A percentile compares a stretch with the other conserved stretches of the same genome.
phyloP scores from a whole-genome alignment of 1,140 invertebrate genomes.

The Aphidius ervi region DNA sequence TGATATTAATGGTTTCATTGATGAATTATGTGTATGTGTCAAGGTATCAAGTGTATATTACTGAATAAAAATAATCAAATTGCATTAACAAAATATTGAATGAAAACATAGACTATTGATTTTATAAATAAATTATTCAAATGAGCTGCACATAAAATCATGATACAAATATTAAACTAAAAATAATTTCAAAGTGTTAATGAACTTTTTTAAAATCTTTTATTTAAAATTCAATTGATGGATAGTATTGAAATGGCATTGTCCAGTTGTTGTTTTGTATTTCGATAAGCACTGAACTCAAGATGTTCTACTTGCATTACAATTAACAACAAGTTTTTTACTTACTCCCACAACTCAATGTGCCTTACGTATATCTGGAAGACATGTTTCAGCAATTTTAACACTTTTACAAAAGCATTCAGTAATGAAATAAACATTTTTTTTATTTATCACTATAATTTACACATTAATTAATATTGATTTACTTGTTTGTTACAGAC shows the following conservation, averaged over 20 bases:
- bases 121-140: conserved; percentile 75
- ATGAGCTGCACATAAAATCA: conserved; percentile 64
- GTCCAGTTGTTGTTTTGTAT: conserved; percentile 72
- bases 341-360: conserved; percentile 76
- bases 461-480: no score
- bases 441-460: no score
- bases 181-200: conserved; percentile 65
- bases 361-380: conserved; percentile 86
- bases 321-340: conserved; percentile 74
- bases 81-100: conserved; percentile 72
- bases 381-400: conserved; percentile 86
- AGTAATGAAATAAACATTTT: conserved; percentile 58
- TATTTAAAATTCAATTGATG: conserved; percentile 61
- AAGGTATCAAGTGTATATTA: conserved; percentile 68
- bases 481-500: conserved; percentile 10
- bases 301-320: conserved; percentile 80
- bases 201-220: conserved; percentile 60
- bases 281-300: conserved; percentile 71
- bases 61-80: conserved; percentile 60
- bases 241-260: conserved; percentile 67
- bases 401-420: conserved; percentile 70
- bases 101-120: conserved; percentile 80
- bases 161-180: conserved; percentile 62
- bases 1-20: conserved; percentile 61
- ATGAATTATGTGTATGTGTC: conserved; percentile 64